Base-by-base conservation (phyloP, 2,113 vertebrate genomes). In the Dipodomys merriami region DNA sequence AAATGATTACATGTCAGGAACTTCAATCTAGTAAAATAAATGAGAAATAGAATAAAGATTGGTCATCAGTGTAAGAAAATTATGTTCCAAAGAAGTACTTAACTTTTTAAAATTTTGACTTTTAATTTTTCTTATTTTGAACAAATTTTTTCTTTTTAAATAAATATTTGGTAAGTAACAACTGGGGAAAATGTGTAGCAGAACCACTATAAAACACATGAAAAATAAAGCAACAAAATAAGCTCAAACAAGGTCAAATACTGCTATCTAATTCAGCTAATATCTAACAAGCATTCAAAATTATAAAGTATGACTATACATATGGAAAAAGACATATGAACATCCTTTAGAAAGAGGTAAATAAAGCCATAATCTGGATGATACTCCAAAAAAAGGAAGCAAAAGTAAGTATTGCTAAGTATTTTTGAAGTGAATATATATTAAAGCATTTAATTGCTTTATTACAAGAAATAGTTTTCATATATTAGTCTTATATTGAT, bases 401-500 rank as follows among this genome's bases (percentile, higher is more conserved):
- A 83, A 83, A n/a, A 77, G 22, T 86, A 69, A 33, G 44, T 30
- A 46, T 20, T 1, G 8, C 33, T 69, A 84, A 90, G 53, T 33
- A 29, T 68, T 82, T 74, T 60, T 78, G 16, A 91, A 90, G n/a
- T 74, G 29, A 86, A 44, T 13, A 85, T n/a, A 29, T 72, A 76
- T 69, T 74, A 95, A 92, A 95, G 64, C 35, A 86, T 16, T 57
- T 92, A 79, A 72, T 2, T 83, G n/a, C 33, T 76, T 90, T 69
- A 82, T 64, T 71, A 73, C 5, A 83, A 91, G 39, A 60, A 92
- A 88, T 2, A 69, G 7, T 83, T 77, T 92, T 81, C 49, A n/a
- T 49, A 90, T 6, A 79, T 78, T 69, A 86, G 68, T 72, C 13
- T 84, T 53, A 60, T 69, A 44, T 29, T 88, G 20, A 73, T 83